Evolutionary conservation across 2,113 vertebrate species (phyloP), one percentile per base, ranked within the genome.

Genomic region (Colius striatus): DNA sequence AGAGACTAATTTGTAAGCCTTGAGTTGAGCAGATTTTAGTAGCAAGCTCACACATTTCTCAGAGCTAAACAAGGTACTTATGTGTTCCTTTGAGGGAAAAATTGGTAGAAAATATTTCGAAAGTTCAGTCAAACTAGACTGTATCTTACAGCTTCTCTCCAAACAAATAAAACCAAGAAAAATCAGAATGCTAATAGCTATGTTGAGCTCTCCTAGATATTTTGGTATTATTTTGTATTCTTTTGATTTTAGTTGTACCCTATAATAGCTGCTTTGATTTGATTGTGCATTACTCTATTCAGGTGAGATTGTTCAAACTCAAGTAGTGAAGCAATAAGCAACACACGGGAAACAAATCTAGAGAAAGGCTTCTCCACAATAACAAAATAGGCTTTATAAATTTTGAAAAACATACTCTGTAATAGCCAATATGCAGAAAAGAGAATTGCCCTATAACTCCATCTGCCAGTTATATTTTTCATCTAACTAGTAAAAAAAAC

Each of bases 1-100:
- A 53, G 86, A 81, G 72, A 71, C 34, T 81, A 77, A 86, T 93
- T 80, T 92, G 67, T 90, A 92, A 84, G 38, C 43, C 30, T 94
- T 82, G 57, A 60, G 47, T 47, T 88, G 36, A 92, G 18, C 38
- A 88, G 51, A 71, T 90, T 95, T 92, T 85, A 60, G 79, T 73
- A 67, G 68, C 38, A 92, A 90, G 47, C 9, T 32, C 45, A 43
- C 27, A 9, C 2, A 11, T 86, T 92, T 86, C 71, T 43, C 62
- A 23, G 27, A 89, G 32, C 94, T 79, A 38, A 68, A 81, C 50
- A 91, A 75, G 55, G 65, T 10, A 57, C 7, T 63, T 80, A 25
- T 34, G 16, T 79, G 30, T 72, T 85, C 81, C 41, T 66, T 73
- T 76, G 54, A 73, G n/a, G 23, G 27, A 53, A 91, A 60, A 43